Evolutionary conservation across 2,113 vertebrate genomes (phyloP).

Genomic region (Malurus cyaneus): DNA sequence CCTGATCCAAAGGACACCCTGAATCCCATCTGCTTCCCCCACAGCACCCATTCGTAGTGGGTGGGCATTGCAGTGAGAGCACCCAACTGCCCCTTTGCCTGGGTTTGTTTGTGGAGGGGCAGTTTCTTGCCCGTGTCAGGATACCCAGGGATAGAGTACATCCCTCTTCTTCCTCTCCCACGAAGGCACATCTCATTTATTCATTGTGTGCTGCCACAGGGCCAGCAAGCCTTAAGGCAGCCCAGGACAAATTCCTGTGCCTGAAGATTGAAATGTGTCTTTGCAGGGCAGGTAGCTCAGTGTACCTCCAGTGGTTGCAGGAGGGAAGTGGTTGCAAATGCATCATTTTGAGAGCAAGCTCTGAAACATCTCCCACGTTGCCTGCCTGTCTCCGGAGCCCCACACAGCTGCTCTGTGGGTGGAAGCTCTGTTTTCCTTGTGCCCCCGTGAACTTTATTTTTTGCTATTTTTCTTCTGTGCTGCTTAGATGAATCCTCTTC

Average conservation of each 20-base stretch:
- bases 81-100: not conserved
- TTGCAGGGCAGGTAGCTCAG: not conserved
- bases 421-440: slow-evolving; percentile 41
- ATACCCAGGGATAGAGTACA: not conserved
- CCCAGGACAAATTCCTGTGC: not conserved
- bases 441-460: slow-evolving; percentile 33
- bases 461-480: slow-evolving; percentile 12
- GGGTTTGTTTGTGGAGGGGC: accelerated
- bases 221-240: not conserved
- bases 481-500: slow-evolving; percentile 25
- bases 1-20: slow-evolving; percentile 2
- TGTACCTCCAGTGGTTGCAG: not conserved
- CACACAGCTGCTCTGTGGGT: slow-evolving; percentile 37
- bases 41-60: not conserved
- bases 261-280: not conserved
- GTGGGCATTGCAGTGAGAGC: not conserved
- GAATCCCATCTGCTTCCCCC: not conserved
- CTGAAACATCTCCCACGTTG: slow-evolving; percentile 40
- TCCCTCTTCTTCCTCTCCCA: not conserved
- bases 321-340: not conserved
- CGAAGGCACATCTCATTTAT: not conserved
- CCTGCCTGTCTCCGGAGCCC: slow-evolving; percentile 16
- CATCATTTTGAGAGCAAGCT: not conserved
- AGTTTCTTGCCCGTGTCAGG: not conserved
- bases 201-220: not conserved